These are phyloP conservation scores for Pogona vitticeps DNA, from an alignment of 2,113 vertebrate genomes.

Conservation along the genomic window DNA sequence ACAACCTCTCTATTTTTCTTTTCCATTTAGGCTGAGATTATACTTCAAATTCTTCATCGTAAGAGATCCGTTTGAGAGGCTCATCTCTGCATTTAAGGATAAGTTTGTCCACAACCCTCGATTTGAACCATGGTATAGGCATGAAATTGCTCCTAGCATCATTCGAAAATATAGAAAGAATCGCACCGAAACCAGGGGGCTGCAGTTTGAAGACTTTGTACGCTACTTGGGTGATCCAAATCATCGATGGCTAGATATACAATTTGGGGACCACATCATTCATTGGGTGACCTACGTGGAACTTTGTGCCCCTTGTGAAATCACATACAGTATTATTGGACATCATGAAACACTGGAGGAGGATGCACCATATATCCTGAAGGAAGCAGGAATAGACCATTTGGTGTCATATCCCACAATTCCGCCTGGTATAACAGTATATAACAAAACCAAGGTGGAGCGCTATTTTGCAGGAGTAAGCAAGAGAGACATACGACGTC, in stretches of 20 bases:
- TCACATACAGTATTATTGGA: constrained; percentile 87
- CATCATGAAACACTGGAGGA: constrained; percentile 95
- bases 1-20: constrained; percentile 44
- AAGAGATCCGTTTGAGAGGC: constrained; percentile 95
- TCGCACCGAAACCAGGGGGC: constrained; percentile 82
- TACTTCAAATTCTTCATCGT: constrained; percentile 99
- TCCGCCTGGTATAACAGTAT: constrained; percentile 91
- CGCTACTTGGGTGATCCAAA: constrained; percentile 93
- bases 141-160: constrained; percentile 93
- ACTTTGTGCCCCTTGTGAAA: constrained; percentile 95
- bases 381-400: constrained; percentile 84
- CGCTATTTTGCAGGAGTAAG: constrained; percentile 90
- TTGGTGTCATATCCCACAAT: constrained; percentile 92
- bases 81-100: constrained; percentile 97
- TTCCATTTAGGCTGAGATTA: constrained; percentile 82
- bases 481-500: constrained; percentile 88
- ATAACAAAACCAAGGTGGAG: constrained; percentile 94
- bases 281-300: constrained; percentile 95
- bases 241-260: constrained; percentile 85
- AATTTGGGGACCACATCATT: constrained; percentile 95
- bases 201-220: constrained; percentile 96
- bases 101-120: constrained; percentile 97
- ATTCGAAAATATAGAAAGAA: constrained; percentile 91
- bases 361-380: constrained; percentile 90
- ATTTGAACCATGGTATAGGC: constrained; percentile 97